Base-by-base conservation (phyloP, 2,888 invertebrate species). In the Rhamphomyia laevipes region DNA sequence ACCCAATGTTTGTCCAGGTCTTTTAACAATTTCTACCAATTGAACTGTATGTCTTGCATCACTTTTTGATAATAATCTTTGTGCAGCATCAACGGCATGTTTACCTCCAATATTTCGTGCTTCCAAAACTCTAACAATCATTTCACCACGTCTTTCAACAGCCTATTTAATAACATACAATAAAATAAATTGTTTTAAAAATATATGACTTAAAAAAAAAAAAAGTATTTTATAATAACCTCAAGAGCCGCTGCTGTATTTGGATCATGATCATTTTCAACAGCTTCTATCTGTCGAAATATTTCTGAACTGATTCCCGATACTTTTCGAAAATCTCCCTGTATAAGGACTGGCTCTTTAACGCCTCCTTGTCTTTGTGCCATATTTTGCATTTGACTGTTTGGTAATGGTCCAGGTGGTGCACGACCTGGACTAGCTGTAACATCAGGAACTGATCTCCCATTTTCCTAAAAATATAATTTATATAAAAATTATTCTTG, bases 1-100 rank as follows among this genome's bases (percentile, higher is more conserved):
- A 41, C 99, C 99, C 55, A 99, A 76, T 31, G 96, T 96, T 73
- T 99, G 97, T 13, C 97, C 99, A 1, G 99, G 99, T 60, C 96
- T 81, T 73, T 99, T 99, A 57, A 99, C 94, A 64, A 99, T 96
- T 74, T 99, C 99, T 59, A 99, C 95, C 65, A 95, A 82, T 69
- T 89, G 66, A 53, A 92, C 89, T 58, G 82, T 78, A 67, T 87
- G 84, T 59, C 85, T 80, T 15, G 82, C 76, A 58, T 71, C 71
- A 48, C 68, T 66, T 53, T 69, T 70, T 46, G 67, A 60, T 68
- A 89, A 80, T 72, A 91, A 87, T 66, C 87, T 84, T 71, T 90
- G 88, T 60, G 90, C 90, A 59, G 86, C 84, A 63, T 92, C 92
- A 54, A 84, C 78, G 56, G 89, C 89, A 62, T 86, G 83, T 62